phyloP scores from a whole-genome alignment of 30 jellyfish, hydroid and myxozoan species.

The Nemopilema nomurai region DNA sequence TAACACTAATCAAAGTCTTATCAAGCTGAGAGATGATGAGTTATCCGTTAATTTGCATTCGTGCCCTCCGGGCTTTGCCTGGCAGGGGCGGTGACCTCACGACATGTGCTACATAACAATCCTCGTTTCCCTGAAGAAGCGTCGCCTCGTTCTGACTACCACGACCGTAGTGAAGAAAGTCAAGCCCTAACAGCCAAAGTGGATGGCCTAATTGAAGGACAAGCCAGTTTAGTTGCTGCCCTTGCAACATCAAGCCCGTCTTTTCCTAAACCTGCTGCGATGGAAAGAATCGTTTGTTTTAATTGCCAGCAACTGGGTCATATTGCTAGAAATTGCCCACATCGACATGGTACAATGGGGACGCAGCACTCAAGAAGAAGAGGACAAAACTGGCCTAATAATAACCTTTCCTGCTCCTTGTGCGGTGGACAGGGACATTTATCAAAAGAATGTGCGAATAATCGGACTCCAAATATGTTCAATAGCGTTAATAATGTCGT shows the following conservation, averaged over 20 bases:
- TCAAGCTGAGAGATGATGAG: too few relatives aligned
- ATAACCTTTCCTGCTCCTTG: neutral
- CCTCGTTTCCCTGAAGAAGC: slow-evolving; percentile 1
- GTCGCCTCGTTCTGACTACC: neutral
- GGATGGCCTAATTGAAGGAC: too few relatives aligned
- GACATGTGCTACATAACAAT: slow-evolving; percentile 9
- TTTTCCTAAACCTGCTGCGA: too few relatives aligned
- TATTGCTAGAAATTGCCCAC: slow-evolving; percentile 1
- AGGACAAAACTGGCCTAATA: neutral
- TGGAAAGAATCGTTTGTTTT: too few relatives aligned
- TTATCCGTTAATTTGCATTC: too few relatives aligned
- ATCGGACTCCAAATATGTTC: neutral
- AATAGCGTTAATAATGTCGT: neutral
- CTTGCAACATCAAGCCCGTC: too few relatives aligned
- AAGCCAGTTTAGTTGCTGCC: slow-evolving; percentile 6
- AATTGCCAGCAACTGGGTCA: too few relatives aligned
- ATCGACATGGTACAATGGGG: neutral
- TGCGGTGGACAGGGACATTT: slow-evolving; percentile 20
- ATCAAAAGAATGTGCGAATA: slow-evolving; percentile 3
- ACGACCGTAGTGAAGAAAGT: neutral
- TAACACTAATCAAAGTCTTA: too few relatives aligned
- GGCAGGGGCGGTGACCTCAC: neutral
- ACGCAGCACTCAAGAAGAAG: neutral
- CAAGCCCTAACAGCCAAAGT: too few relatives aligned
- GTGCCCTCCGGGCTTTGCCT: slow-evolving; percentile 6